Percentiles rank a stretch among this genome's conserved stretches.
phyloP scores from a whole-genome alignment of 1,140 invertebrate species.

The Drosophila biarmipes region DNA sequence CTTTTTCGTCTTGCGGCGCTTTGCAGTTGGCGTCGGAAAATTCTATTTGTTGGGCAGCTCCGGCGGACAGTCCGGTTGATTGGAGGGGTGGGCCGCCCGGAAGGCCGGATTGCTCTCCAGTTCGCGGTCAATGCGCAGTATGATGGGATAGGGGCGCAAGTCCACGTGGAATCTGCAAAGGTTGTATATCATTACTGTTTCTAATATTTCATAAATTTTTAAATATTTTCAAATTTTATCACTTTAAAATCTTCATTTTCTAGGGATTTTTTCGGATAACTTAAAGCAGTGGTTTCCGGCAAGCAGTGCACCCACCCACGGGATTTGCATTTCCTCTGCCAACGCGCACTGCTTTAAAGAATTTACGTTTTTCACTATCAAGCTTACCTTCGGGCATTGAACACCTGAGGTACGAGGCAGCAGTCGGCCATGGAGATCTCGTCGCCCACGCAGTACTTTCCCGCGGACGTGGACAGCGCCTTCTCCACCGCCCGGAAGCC shows the following conservation, averaged over 20 bases:
- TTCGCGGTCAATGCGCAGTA: slow-evolving; percentile 93
- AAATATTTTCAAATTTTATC: too few relatives aligned
- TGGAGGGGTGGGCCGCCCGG: slow-evolving; percentile 92
- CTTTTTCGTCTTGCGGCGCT: slow-evolving; percentile 82
- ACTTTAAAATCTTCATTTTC: too few relatives aligned
- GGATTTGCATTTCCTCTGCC: too few relatives aligned
- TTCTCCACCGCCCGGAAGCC: slow-evolving; percentile 96
- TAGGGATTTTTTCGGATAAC: too few relatives aligned
- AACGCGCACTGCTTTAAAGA: too few relatives aligned
- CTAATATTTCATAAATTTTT: too few relatives aligned
- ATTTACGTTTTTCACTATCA: neutral
- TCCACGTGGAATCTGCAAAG: slow-evolving; percentile 94
- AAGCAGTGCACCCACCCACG: too few relatives aligned
- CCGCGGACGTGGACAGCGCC: slow-evolving; percentile 91
- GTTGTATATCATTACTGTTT: too few relatives aligned
- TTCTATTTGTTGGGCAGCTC: slow-evolving; percentile 90
- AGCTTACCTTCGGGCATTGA: slow-evolving; percentile 91
- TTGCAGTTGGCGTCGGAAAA: slow-evolving; percentile 84
- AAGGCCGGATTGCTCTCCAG: slow-evolving; percentile 95
- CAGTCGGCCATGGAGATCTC: slow-evolving; percentile 97
- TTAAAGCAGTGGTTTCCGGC: too few relatives aligned
- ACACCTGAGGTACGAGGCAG: slow-evolving; percentile 97
- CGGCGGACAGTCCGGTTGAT: slow-evolving; percentile 96
- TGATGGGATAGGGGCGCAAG: slow-evolving; percentile 94
- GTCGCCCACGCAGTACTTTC: slow-evolving; percentile 98